Conservation (phyloP, 2,113 vertebrate genomes). For the Sapayoa aenigma region DNA sequence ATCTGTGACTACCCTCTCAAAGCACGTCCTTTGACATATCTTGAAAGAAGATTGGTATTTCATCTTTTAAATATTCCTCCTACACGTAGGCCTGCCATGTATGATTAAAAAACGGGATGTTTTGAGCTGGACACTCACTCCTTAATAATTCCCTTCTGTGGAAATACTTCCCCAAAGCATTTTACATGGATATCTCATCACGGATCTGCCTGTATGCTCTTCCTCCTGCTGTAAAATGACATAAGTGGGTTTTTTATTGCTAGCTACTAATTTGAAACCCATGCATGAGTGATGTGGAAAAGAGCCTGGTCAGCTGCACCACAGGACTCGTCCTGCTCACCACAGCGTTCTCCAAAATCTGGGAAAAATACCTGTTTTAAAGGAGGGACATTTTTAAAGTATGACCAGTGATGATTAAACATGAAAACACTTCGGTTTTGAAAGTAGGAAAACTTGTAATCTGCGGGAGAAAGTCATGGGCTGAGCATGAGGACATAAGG, state of each 20-base stretch:
- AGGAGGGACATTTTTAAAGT: not conserved
- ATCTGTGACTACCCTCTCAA: constrained; percentile 28
- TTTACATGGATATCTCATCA: not conserved
- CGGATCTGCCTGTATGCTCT: not conserved
- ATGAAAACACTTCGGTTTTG: not conserved
- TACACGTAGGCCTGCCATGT: not conserved
- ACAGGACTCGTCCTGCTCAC: not conserved
- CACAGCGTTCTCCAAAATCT: not conserved
- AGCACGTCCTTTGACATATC: constrained; percentile 19
- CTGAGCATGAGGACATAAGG: not conserved
- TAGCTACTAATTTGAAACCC: constrained; percentile 4
- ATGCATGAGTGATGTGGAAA: not conserved
- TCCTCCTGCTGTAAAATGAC: not conserved
- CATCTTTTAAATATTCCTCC: constrained; percentile 36
- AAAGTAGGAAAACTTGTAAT: not conserved
- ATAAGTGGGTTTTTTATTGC: not conserved
- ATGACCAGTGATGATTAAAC: not conserved
- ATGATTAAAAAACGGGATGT: not conserved
- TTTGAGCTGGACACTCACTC: constrained; percentile 12
- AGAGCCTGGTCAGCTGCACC: not conserved
- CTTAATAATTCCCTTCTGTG: not conserved
- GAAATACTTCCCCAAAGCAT: not conserved
- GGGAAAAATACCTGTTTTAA: not conserved
- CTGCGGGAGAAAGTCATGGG: not conserved
- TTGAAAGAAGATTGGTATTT: constrained; percentile 23